A percentile compares a stretch with the other conserved stretches of the same genome.
phyloP scores from a whole-genome alignment of 2,888 invertebrate genomes.

The Mylabris sibirica region DNA sequence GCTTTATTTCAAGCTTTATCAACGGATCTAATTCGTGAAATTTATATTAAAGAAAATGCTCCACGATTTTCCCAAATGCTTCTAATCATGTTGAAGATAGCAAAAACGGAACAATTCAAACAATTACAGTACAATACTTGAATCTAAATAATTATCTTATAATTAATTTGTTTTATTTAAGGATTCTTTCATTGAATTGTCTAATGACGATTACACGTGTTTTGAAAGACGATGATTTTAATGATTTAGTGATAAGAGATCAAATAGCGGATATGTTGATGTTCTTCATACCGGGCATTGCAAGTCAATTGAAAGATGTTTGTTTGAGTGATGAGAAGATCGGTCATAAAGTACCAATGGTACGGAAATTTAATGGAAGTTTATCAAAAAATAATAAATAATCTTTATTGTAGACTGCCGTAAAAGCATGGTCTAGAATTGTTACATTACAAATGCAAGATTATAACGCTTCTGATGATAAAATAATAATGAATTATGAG shows the following conservation, averaged over 20 bases:
- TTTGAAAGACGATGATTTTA: constrained; percentile 64
- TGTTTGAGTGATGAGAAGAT: constrained; percentile 67
- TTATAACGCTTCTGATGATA: constrained; percentile 46
- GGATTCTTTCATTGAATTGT: constrained; percentile 66
- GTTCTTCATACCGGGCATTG: constrained; percentile 71
- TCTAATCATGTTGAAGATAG: constrained; percentile 70
- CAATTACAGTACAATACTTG: constrained; percentile 66
- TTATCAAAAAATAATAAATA: background rate
- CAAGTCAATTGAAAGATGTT: constrained; percentile 67
- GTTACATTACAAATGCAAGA: constrained; percentile 62
- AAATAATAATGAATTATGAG: constrained; percentile 17
- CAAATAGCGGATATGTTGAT: constrained; percentile 67
- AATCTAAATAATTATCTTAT: constrained; percentile 4
- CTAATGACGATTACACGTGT: constrained; percentile 71
- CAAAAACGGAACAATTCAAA: constrained; percentile 71
- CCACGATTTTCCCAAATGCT: constrained; percentile 72
- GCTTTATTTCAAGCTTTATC: constrained; percentile 63
- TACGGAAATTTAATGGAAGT: too few species aligned
- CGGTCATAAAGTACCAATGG: constrained; percentile 69
- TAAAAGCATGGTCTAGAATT: constrained; percentile 61
- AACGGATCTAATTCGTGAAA: constrained; percentile 62
- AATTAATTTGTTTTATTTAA: constrained; percentile 41
- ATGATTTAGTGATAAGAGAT: constrained; percentile 64
- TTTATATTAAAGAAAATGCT: constrained; percentile 67
- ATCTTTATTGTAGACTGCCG: constrained; percentile 56